These are phyloP conservation scores for Venustaconcha ellipsiformis DNA, from an alignment of 1,140 invertebrate species.

Conservation along the genomic window DNA sequence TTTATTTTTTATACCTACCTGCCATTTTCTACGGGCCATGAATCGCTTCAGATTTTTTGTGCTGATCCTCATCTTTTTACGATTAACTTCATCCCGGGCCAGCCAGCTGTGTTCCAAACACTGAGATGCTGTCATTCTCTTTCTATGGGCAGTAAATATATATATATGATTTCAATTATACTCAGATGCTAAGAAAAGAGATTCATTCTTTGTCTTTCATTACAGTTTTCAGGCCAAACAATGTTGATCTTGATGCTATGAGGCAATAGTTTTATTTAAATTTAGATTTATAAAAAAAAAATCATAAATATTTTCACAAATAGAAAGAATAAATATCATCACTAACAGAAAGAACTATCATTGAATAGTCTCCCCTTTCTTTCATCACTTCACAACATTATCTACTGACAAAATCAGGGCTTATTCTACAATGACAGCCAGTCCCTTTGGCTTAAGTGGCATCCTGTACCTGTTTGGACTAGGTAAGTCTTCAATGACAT, in stretches of 20 bases:
- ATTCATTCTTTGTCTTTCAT: not conserved
- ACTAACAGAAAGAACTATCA: no score
- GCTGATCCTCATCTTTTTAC: slow-evolving; percentile 78
- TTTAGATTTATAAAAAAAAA: not conserved
- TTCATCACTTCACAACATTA: no score
- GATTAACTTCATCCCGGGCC: slow-evolving; percentile 69
- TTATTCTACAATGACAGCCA: no score
- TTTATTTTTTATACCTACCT: slow-evolving; percentile 74
- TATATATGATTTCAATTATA: not conserved
- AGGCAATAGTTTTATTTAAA: not conserved
- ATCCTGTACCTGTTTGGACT: no score
- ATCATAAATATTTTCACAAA: not conserved
- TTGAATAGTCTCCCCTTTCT: no score
- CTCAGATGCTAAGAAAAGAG: not conserved
- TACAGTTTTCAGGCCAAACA: not conserved
- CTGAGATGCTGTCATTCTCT: slow-evolving; percentile 80
- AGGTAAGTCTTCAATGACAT: no score
- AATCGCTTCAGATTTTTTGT: slow-evolving; percentile 92
- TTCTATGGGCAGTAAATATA: slow-evolving; percentile 69
- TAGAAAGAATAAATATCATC: not conserved
- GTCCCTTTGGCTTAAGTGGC: no score
- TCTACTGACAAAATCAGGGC: no score
- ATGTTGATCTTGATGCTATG: not conserved
- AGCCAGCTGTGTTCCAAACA: slow-evolving; percentile 88
- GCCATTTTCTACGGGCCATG: slow-evolving; percentile 90